Conservation (phyloP, 2,888 invertebrate species). For the Siphlonurus alternatus region DNA sequence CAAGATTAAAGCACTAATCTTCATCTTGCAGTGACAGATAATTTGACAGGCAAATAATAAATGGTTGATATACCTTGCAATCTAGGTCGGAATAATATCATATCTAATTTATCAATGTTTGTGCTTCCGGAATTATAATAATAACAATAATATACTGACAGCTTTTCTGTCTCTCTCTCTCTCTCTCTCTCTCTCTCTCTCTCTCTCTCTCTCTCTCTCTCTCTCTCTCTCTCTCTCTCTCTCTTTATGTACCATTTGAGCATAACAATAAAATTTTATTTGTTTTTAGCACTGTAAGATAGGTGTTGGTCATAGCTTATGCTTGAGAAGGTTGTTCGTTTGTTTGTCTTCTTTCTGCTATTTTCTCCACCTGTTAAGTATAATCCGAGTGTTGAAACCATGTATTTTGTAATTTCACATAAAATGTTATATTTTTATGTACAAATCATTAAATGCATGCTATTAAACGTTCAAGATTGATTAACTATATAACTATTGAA, state of each 20-base stretch:
- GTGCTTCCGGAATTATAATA: neutral
- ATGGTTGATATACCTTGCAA: neutral
- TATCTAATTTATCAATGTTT: neutral
- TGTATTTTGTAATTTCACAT: too few relatives aligned
- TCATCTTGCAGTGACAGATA: neutral
- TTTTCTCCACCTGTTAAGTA: neutral
- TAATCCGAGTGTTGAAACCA: too few relatives aligned
- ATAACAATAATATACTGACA: neutral
- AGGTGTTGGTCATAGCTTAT: neutral
- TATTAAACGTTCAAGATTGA: too few relatives aligned
- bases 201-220: neutral
- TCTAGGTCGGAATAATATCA: neutral
- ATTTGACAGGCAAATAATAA: neutral
- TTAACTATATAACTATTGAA: too few relatives aligned
- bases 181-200: neutral
- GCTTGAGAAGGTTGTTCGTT: neutral
- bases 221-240: neutral
- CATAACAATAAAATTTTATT: conserved; percentile 2
- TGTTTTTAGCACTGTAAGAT: neutral
- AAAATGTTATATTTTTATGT: too few relatives aligned
- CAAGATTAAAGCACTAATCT: neutral
- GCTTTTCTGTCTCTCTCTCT: neutral
- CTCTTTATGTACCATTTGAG: neutral
- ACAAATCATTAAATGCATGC: too few relatives aligned
- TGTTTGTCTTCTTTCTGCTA: neutral